Evolutionary conservation across 2,113 vertebrate species (phyloP).

Genomic region (Cettia cetti): DNA sequence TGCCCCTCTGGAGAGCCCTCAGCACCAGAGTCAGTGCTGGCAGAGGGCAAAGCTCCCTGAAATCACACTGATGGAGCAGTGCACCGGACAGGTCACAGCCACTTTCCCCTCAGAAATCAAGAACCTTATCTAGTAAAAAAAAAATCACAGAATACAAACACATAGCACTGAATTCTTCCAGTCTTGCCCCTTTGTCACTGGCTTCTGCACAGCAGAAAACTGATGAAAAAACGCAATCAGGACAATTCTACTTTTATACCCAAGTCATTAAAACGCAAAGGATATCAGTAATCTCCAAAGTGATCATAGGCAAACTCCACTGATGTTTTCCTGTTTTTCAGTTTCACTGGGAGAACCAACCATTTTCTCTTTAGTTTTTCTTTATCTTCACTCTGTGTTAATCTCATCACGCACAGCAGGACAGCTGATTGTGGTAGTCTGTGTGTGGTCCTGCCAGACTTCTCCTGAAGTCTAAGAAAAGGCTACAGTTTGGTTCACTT

Average conservation of each 20-base stretch:
- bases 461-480: not conserved
- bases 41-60: not conserved
- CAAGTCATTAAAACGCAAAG: not conserved
- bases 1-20: not conserved
- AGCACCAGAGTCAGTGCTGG: not conserved
- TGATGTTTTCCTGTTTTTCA: not conserved
- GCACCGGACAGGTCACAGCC: not conserved
- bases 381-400: not conserved
- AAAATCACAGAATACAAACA: not conserved
- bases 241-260: not conserved
- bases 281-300: not conserved
- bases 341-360: not conserved
- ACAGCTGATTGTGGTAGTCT: not conserved
- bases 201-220: not conserved
- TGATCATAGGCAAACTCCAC: not conserved
- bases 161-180: not conserved
- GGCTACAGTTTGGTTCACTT: not conserved
- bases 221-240: not conserved
- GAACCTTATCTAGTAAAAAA: not conserved
- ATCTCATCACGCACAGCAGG: not conserved
- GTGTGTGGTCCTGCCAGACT: accelerated
- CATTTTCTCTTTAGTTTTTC: not conserved
- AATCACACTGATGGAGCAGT: too few species aligned
- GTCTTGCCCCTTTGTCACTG: not conserved
- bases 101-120: not conserved